phyloP scores from a whole-genome alignment of 2,888 invertebrate species.

The Poecilus cupreus region DNA sequence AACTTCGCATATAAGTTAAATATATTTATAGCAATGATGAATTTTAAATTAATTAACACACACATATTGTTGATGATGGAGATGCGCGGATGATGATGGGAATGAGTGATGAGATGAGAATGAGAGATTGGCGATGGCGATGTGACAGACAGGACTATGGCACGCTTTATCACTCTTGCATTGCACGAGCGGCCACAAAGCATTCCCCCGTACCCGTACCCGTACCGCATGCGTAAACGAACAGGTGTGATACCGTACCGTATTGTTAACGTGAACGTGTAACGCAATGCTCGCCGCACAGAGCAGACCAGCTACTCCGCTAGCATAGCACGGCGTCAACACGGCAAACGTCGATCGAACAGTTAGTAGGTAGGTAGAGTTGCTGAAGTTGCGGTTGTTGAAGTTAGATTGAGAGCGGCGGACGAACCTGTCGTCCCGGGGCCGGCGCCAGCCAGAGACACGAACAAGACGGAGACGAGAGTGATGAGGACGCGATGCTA shows the following conservation, averaged over 20 bases:
- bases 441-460: conserved; percentile 65
- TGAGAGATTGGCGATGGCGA: conserved; percentile 66
- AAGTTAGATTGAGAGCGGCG: conserved; percentile 64
- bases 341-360: conserved; percentile 8
- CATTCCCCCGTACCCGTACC: conserved; percentile 1
- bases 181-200: conserved; percentile 51
- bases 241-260: conserved; percentile 3
- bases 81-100: conserved; percentile 61
- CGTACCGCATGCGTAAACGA: conserved; percentile 58
- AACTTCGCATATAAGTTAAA: conserved; percentile 65
- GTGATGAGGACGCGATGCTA: conserved; percentile 62
- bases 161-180: conserved; percentile 72
- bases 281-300: conserved; percentile 56
- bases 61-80: conserved; percentile 67
- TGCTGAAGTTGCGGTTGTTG: conserved; percentile 25
- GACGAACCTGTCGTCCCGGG: conserved; percentile 71
- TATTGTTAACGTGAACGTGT: not conserved
- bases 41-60: conserved; percentile 70
- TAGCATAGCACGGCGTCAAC: too few species aligned
- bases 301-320: conserved; percentile 73
- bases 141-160: conserved; percentile 66
- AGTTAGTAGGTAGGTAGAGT: conserved; percentile 27
- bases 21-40: conserved; percentile 69
- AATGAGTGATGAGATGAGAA: conserved; percentile 57
- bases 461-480: conserved; percentile 53